Evolutionary conservation across 1,140 invertebrate genomes (phyloP).

Genomic region (Zaprionus tsacasi): DNA sequence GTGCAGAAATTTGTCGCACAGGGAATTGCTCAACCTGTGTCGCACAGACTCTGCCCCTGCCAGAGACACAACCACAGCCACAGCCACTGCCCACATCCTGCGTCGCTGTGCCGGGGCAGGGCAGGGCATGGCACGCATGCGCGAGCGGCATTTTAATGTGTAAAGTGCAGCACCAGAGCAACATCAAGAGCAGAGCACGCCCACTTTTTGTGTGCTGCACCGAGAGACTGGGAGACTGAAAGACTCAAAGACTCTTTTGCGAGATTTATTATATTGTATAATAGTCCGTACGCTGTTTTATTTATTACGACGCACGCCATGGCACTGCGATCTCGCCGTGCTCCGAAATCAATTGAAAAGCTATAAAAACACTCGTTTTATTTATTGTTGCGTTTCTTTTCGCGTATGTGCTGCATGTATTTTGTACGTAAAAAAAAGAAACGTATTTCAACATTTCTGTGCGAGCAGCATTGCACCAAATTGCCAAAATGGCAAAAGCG

Average conservation of each 20-base stretch:
- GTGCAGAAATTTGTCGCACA: constrained; percentile 53
- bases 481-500: constrained; percentile 72
- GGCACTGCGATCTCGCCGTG: constrained; percentile 22
- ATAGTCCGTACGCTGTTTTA: constrained; percentile 72
- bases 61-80: too few species aligned
- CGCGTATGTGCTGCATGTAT: constrained; percentile 45
- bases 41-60: constrained; percentile 16
- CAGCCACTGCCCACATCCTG: constrained; percentile 46
- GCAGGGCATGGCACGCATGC: constrained; percentile 75
- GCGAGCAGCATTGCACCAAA: constrained; percentile 68
- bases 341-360: constrained; percentile 76
- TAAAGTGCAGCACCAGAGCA: constrained; percentile 65
- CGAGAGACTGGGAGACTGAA: neutral
- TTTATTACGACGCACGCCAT: constrained; percentile 71
- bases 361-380: constrained; percentile 80
- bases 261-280: constrained; percentile 82
- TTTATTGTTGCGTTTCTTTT: constrained; percentile 69
- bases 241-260: constrained; percentile 33
- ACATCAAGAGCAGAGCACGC: constrained; percentile 74
- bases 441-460: constrained; percentile 79
- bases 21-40: constrained; percentile 42
- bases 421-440: constrained; percentile 50
- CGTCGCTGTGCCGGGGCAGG: neutral
- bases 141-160: constrained; percentile 77
- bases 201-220: constrained; percentile 60